Conservation (phyloP, 2,888 invertebrate species). For the Eristalis tenax region DNA sequence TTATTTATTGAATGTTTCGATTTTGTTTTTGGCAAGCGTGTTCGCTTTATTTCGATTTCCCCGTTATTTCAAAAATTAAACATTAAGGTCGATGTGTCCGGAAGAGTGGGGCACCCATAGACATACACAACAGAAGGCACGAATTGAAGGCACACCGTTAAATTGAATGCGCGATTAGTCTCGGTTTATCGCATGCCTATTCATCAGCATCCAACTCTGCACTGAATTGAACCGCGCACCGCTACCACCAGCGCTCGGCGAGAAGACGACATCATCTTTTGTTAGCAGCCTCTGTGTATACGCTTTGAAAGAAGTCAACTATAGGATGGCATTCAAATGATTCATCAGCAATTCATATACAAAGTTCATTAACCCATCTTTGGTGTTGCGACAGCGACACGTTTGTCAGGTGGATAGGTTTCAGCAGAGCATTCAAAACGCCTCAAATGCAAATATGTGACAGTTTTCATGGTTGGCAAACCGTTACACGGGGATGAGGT, state of each 20-base stretch:
- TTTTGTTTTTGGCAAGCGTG: conserved; percentile 1
- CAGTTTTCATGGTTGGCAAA: background rate
- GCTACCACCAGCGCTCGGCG: background rate
- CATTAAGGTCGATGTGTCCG: conserved; percentile 8
- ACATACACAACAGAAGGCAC: background rate
- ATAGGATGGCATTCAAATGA: conserved; percentile 11
- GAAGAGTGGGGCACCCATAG: background rate
- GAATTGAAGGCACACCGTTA: background rate
- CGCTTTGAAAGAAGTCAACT: background rate
- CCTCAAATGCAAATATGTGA: conserved; percentile 6
- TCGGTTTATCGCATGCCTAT: background rate
- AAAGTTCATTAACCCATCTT: conserved; percentile 16
- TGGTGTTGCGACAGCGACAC: conserved; percentile 1
- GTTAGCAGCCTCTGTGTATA: background rate
- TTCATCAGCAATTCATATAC: conserved; percentile 11
- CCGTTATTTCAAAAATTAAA: background rate
- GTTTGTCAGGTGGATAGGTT: background rate
- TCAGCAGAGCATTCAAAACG: background rate
- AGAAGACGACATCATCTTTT: background rate
- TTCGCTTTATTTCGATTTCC: background rate
- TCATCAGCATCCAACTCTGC: background rate
- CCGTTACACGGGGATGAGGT: background rate
- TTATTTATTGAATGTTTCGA: background rate
- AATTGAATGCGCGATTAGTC: background rate
- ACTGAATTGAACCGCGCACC: background rate